Evolutionary conservation across 1,140 invertebrate genomes (phyloP), one percentile per base, ranked within the genome.

Genomic region (Trypoxylus dichotomus): DNA sequence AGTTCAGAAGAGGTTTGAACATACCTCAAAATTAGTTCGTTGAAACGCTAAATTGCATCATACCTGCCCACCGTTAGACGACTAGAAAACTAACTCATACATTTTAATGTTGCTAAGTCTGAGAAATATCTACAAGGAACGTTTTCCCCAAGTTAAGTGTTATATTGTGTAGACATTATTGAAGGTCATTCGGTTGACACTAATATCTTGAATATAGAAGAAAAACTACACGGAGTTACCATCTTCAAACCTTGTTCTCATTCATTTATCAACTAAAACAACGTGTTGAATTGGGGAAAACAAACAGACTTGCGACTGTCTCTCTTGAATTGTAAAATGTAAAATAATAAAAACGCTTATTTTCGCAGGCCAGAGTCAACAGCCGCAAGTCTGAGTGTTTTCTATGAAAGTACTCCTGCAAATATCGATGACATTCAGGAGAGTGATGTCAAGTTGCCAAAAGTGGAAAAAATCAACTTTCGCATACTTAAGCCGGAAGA

Each of bases 341-440:
- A n/a, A 19, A 25, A 77, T 42, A 73, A 43, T 73, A 73, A 77
- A 29, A n/a, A 19, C 63, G 32, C 72, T 77, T 77, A 58, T 79
- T 80, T 80, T 77, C 77, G 75, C 79, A 80, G 79, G 79, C 74
- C 71, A 5, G 76, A 79, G 75, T 27, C 79, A 37, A 74, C 76
- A 63, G 63, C 58, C 60, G 78, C 77, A 80, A 80, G 79, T 80
- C 79, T 80, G 79, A 79, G 42, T 80, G 79, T 75, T 79, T 80
- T 80, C 76, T 74, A 71, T 43, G 76, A 78, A 76, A 72, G 54
- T 24, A 21, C 78, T 15, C 13, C 25, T 27, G 32, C 76, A n/a
- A 54, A 19, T 54, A n/a, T 54, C 19, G 47, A n/a, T 25, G 63
- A 25, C 13, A 24, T 24, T 71, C 25, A 71, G 8, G 29, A 71